A percentile compares a stretch with the other conserved stretches of the same genome.
Conservation (phyloP, 2,797 vertebrate genomes). For the Aeoliscus strigatus region DNA sequence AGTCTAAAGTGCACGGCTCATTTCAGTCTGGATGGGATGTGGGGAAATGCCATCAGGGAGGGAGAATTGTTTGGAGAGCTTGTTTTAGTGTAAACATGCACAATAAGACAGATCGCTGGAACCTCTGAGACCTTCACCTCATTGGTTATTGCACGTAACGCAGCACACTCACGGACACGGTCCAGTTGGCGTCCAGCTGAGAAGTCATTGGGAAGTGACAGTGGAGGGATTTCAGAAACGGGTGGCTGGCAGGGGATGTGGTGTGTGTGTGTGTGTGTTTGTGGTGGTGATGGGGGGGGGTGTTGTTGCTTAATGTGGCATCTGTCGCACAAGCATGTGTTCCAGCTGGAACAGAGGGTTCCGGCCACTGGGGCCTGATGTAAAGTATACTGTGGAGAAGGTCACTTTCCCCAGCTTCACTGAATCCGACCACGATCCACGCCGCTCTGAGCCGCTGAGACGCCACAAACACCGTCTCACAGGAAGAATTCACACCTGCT, state of each 20-base stretch:
- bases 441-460: too few species aligned
- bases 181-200: conserved; percentile 20
- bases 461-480: too few species aligned
- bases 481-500: too few species aligned
- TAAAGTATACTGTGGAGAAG: conserved; percentile 57
- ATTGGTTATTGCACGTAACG: conserved; percentile 10
- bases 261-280: too few species aligned
- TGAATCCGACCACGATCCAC: conserved; percentile 28
- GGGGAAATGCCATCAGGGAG: conserved; percentile 34
- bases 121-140: conserved; percentile 27
- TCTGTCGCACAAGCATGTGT: conserved; percentile 54
- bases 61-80: conserved; percentile 18
- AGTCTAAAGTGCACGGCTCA: conserved; percentile 47
- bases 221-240: conserved; percentile 42
- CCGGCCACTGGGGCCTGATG: conserved; percentile 40
- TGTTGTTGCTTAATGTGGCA: conserved; percentile 60
- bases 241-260: conserved; percentile 25
- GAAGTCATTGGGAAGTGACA: conserved; percentile 32
- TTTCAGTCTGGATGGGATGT: conserved; percentile 45
- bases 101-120: conserved; percentile 14
- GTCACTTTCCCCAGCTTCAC: conserved; percentile 52
- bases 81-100: conserved; percentile 37
- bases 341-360: conserved; percentile 59
- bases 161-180: conserved; percentile 9
- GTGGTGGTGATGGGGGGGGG: too few species aligned